Evolutionary conservation across 2,113 vertebrate species (phyloP), one percentile per base, ranked within the genome.

Genomic region (Mormyrus lacerda): DNA sequence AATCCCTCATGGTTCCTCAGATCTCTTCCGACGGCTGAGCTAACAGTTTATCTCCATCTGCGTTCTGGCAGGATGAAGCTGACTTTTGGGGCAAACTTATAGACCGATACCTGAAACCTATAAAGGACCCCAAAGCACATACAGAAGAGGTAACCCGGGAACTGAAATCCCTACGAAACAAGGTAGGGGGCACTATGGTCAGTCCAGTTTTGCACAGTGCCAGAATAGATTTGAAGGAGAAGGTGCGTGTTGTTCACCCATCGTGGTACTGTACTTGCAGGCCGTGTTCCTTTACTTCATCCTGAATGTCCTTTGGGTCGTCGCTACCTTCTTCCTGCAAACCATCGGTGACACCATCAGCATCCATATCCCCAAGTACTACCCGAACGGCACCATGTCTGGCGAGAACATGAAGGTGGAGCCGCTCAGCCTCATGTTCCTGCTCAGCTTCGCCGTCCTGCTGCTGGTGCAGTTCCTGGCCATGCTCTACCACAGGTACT

Each of bases 401-500:
- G 92, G 4, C 0, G 94, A 96, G 0, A 0, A 0, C 27, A 92
- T 96, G 58, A 93, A 65, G 88, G 94, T 96, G 91, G 96, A 96
- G 91, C 96, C 96, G 11, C 86, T 96, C 82, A 95, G 95, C 88
- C 91, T 96, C 91, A 96, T 96, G 96, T 96, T 96, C 91, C 93
- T 96, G 91, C 79, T 96, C 85, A 95, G 95, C 2, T 96, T 96
- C 88, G 95, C 95, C 17, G 0, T 96, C 76, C 94, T 96, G 88
- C 94, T 96, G 13, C 0, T 95, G 2, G 19, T 96, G 88, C 95
- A 96, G 92, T 96, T 96, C 91, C 21, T 96, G 89, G 95, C 96
- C 35, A 96, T 96, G 96, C 94, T 96, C 50, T 96, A 96, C 92
- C 96, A 96, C 94, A 95, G 96, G 96, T 96, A 94, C 15, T 3